A percentile compares a stretch with the other conserved stretches of the same genome.
phyloP scores from a whole-genome alignment of 2,113 vertebrate species.

The Poecile atricapillus region DNA sequence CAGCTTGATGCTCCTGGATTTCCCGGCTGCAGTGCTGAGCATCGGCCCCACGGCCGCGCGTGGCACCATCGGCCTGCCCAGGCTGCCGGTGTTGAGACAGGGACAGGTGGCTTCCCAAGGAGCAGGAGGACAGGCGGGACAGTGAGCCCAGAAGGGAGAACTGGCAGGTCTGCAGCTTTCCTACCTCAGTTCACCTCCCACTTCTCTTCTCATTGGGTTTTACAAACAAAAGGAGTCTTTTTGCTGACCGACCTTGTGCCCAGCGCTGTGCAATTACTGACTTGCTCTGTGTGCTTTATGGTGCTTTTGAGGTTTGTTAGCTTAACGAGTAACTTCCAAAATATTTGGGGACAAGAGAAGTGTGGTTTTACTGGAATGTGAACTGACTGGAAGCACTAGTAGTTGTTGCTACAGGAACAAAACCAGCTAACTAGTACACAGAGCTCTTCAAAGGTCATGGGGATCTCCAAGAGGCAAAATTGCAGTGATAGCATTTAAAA shows the following conservation, averaged over 20 bases:
- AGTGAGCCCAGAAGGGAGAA: neutral
- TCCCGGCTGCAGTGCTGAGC: neutral
- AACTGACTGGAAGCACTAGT: conserved; percentile 48
- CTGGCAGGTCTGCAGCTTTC: neutral
- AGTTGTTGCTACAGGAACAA: conserved; percentile 32
- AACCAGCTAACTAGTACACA: conserved; percentile 19
- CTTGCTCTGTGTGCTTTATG: neutral
- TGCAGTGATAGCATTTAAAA: neutral
- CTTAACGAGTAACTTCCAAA: conserved; percentile 38
- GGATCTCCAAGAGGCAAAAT: neutral
- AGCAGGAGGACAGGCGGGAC: neutral
- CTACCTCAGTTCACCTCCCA: neutral
- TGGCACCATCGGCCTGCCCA: fast-evolving
- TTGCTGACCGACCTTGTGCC: neutral
- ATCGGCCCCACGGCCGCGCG: fast-evolving
- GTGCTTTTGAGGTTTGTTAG: conserved; percentile 24
- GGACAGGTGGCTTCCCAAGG: neutral
- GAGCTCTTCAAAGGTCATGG: neutral
- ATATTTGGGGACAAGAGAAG: conserved; percentile 12
- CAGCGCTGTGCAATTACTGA: neutral
- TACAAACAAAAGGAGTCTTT: neutral
- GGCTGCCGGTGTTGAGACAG: fast-evolving
- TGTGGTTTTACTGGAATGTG: conserved; percentile 36
- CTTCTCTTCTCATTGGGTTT: neutral
- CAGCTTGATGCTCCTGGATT: neutral